A percentile compares a stretch with the other conserved stretches of the same genome.
These are phyloP conservation scores for Barbus barbus DNA, from an alignment of 2,113 vertebrate species.

Conservation along the genomic window DNA sequence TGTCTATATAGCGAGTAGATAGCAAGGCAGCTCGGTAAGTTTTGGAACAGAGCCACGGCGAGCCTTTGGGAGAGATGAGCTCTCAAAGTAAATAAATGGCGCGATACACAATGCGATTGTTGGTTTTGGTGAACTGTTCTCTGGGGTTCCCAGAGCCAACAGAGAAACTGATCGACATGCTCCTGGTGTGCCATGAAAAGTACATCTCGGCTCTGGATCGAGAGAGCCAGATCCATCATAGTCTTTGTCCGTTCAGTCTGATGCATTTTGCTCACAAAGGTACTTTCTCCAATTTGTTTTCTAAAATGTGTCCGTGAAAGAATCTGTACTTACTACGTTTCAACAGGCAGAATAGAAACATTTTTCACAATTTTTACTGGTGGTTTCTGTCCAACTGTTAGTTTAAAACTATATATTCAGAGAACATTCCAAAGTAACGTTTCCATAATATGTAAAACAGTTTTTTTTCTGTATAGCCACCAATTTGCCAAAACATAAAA, in stretches of 20 bases:
- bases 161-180: slow-evolving; percentile 19
- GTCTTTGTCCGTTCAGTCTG: background rate
- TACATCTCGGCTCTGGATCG: background rate
- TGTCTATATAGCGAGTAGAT: background rate
- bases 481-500: background rate
- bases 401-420: background rate
- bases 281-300: background rate
- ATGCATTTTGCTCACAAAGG: background rate
- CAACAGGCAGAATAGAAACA: background rate
- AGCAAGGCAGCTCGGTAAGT: background rate
- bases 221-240: background rate
- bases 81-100: slow-evolving; percentile 1
- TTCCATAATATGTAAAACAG: no score
- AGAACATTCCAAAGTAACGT: no score
- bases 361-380: background rate
- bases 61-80: slow-evolving; percentile 17
- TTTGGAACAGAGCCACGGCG: slow-evolving; percentile 2
- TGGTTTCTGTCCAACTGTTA: background rate
- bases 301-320: background rate
- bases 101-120: slow-evolving; percentile 2
- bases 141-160: slow-evolving; percentile 4
- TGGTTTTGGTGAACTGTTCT: slow-evolving; percentile 6
- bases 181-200: slow-evolving; percentile 6
- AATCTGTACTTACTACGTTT: background rate
- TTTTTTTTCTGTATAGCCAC: no score